Percentiles rank a stretch among this genome's conserved stretches.
Conservation (phyloP, 2,888 invertebrate genomes). For the Sturmia bella region DNA sequence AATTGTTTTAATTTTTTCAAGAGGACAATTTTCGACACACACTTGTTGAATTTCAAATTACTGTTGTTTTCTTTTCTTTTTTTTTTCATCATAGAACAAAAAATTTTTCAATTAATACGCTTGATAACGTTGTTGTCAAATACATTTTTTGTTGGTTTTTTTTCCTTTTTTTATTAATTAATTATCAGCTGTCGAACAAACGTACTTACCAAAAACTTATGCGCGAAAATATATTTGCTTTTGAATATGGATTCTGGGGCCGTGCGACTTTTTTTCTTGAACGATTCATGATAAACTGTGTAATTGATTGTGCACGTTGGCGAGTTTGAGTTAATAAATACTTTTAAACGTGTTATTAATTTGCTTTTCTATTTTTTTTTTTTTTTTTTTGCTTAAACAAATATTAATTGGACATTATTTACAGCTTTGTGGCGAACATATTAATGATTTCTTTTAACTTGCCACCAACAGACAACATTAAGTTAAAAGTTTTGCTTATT, state of each 20-base stretch:
- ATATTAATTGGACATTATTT: constrained; percentile 34
- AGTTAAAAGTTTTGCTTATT: background rate
- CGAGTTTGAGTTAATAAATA: constrained; percentile 18
- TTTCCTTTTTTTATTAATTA: background rate
- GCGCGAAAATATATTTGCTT: constrained; percentile 85
- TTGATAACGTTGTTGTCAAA: constrained; percentile 28
- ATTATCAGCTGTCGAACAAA: constrained; percentile 1
- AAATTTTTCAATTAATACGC: constrained; percentile 24
- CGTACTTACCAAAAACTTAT: constrained; percentile 85
- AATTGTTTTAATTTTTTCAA: background rate
- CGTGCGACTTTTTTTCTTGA: constrained; percentile 82
- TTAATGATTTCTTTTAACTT: constrained; percentile 46
- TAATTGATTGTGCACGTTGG: background rate
- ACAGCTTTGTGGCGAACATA: constrained; percentile 25
- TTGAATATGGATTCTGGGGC: constrained; percentile 85
- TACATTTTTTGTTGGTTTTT: background rate
- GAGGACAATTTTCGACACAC: background rate
- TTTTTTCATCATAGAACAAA: background rate
- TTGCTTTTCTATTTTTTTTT: background rate
- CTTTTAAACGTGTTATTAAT: background rate
- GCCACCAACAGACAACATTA: background rate
- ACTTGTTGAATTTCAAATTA: constrained; percentile 8
- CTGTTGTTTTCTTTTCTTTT: background rate
- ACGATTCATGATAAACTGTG: constrained; percentile 76
- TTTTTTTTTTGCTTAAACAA: background rate